Evolutionary conservation across 2,888 invertebrate genomes (phyloP).

Genomic region (Camptogramma bilineatum): DNA sequence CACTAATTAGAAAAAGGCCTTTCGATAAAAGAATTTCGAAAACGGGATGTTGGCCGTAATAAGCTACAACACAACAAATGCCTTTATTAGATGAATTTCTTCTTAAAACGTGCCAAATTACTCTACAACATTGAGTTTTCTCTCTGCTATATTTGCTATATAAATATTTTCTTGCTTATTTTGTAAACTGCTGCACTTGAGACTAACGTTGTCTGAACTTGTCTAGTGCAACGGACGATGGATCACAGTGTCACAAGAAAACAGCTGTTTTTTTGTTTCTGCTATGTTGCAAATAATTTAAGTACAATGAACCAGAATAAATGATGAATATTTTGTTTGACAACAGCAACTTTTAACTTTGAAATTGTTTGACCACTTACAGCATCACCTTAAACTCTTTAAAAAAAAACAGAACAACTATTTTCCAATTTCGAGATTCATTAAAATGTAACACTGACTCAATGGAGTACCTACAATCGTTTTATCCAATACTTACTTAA

Average conservation of each 20-base stretch:
- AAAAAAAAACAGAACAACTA: not conserved
- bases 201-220: slow-evolving; percentile 6
- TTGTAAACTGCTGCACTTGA: slow-evolving; percentile 5
- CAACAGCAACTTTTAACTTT: not conserved
- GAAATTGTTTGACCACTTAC: not conserved
- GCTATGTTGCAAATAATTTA: not conserved
- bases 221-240: slow-evolving; percentile 3
- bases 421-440: slow-evolving; percentile 1
- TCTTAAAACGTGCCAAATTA: slow-evolving; percentile 36
- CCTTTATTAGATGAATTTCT: slow-evolving; percentile 34
- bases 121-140: slow-evolving; percentile 42
- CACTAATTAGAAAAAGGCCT: slow-evolving; percentile 21
- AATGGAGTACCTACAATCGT: slow-evolving; percentile 41
- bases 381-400: not conserved
- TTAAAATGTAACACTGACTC: slow-evolving; percentile 21
- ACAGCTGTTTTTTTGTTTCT: not conserved
- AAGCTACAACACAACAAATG: slow-evolving; percentile 29
- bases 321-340: not conserved
- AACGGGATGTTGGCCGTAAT: slow-evolving; percentile 29
- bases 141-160: slow-evolving; percentile 9
- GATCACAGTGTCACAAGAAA: not conserved
- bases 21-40: slow-evolving; percentile 18
- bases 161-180: slow-evolving; percentile 12
- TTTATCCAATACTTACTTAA: slow-evolving; percentile 62
- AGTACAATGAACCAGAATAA: not conserved